Conservation (phyloP, 2,113 vertebrate species). For the Acrocephalus arundinaceus region DNA sequence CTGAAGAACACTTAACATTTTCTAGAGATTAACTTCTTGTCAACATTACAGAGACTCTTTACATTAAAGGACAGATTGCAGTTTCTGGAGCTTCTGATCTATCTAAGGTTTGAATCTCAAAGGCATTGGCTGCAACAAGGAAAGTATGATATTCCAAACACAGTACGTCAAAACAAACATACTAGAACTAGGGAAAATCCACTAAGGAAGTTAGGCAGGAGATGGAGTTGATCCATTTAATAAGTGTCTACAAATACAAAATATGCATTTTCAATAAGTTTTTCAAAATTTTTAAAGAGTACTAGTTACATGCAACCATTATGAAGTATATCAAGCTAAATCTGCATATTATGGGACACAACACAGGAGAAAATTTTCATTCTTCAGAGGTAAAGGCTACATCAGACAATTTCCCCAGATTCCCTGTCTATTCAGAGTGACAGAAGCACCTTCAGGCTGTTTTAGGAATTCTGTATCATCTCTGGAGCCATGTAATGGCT, state of each 20-base stretch:
- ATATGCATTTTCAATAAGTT: neutral
- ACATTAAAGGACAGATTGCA: neutral
- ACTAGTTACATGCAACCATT: neutral
- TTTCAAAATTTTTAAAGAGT: neutral
- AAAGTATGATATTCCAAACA: neutral
- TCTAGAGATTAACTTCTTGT: neutral
- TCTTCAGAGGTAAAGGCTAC: neutral
- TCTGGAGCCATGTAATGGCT: neutral
- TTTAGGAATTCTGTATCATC: slow-evolving; percentile 21
- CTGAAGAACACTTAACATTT: neutral
- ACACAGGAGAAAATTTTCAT: neutral
- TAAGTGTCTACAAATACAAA: neutral
- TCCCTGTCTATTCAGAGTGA: neutral
- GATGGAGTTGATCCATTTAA: neutral
- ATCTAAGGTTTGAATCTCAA: neutral
- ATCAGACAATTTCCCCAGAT: neutral
- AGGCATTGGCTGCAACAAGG: rapidly evolving
- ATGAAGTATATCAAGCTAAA: neutral
- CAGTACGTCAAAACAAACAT: neutral
- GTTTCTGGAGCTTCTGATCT: neutral
- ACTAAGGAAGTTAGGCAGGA: neutral
- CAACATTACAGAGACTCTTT: neutral
- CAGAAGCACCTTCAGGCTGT: slow-evolving; percentile 7
- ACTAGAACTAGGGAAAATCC: neutral
- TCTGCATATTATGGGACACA: neutral